phyloP scores from a whole-genome alignment of 2,888 invertebrate genomes.

The Chloromyia formosa region DNA sequence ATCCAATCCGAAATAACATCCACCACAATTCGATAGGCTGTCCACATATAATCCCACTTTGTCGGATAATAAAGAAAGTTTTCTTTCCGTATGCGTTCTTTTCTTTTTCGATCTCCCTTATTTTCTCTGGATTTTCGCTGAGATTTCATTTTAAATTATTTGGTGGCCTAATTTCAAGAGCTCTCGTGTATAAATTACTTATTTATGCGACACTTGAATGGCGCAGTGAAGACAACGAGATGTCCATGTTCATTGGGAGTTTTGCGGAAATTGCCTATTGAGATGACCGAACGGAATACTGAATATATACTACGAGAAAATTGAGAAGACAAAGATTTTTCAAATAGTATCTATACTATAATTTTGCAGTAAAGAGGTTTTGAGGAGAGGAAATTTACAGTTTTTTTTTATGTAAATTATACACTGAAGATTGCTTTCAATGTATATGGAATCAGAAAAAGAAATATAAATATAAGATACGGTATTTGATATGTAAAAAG shows the following conservation, averaged over 20 bases:
- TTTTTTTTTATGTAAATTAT: too few relatives aligned
- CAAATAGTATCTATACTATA: too few relatives aligned
- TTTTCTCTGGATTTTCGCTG: too few relatives aligned
- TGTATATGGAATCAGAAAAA: too few relatives aligned
- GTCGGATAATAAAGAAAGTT: slow-evolving; percentile 32
- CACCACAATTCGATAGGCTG: slow-evolving; percentile 38
- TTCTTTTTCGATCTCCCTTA: background rate
- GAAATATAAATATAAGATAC: too few relatives aligned
- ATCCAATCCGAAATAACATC: slow-evolving; percentile 37
- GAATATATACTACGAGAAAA: too few relatives aligned
- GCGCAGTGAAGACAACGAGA: slow-evolving; percentile 23
- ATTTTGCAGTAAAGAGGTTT: too few relatives aligned
- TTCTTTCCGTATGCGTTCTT: slow-evolving; percentile 1
- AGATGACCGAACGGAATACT: too few relatives aligned
- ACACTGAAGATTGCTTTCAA: too few relatives aligned
- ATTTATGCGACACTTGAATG: slow-evolving; percentile 44
- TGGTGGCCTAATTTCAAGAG: slow-evolving; percentile 32
- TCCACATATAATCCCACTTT: slow-evolving; percentile 13
- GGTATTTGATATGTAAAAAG: too few relatives aligned
- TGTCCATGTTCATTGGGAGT: slow-evolving; percentile 2
- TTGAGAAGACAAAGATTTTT: background rate
- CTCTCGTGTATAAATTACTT: slow-evolving; percentile 48
- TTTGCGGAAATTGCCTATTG: background rate
- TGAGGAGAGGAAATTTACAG: too few relatives aligned
- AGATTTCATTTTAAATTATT: slow-evolving; percentile 41